Evolutionary conservation across 92 coral and sea anemone genomes (phyloP), one percentile per base, ranked within the genome.

Genomic region (Porites rus): DNA sequence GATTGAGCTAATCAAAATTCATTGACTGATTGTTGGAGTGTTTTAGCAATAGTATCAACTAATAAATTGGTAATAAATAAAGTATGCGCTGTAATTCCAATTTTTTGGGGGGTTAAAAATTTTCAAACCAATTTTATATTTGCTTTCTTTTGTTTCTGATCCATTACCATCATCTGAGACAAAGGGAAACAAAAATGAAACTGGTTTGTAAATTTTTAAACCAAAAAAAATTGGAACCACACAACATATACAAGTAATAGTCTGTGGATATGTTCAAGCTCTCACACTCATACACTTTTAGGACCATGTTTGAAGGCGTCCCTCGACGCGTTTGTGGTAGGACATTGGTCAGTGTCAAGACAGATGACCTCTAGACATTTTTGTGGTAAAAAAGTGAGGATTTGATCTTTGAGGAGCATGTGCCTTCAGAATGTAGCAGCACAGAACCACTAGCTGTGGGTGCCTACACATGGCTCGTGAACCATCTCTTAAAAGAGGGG

Each of bases 271-370:
- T 28, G 31, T 28, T 28, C 2, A 28, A 28, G 0, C 31, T 28
- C 31, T 1, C 3, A 28, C 31, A 28, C 31, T 28, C 31, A 2
- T 28, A 1, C 31, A 8, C 28, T 52, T 69, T 80, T 56, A 67
- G 84, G 75, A 20, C 84, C 84, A n/a, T 80, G 22, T 22, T 59
- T 77, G 56, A 80, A 46, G 25, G 84, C n/a, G 11, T 51, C 74
- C 59, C 52, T 80, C 9, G 67, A 65, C 28, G 20, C 75, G 51
- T 80, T 80, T 80, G 84, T 80, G 20, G 21, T 65, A 1, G 84
- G 75, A 56, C 84, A 80, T 51, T 80, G 84, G 84, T 80, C 84
- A 51, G 84, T 66, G 84, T 65, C 84, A 9, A 65, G 64, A 51
- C 74, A 80, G 24, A 46, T 80, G 43, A 65, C 84, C 20, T 14